Evolutionary conservation across 64 coral and sea anemone genomes (phyloP).

Genomic region (Anthopleura sola): DNA sequence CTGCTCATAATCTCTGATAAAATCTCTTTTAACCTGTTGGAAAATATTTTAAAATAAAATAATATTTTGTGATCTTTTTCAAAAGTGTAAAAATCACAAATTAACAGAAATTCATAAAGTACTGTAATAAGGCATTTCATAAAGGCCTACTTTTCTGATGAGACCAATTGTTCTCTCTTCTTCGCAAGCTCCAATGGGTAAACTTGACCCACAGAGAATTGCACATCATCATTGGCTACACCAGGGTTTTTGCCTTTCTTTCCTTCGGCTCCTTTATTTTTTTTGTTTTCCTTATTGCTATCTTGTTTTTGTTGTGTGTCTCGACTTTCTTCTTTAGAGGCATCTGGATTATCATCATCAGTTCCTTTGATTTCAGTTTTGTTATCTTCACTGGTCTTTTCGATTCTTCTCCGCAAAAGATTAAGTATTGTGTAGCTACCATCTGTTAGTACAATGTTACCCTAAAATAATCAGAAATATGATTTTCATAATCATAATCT

Average conservation of each 20-base stretch:
- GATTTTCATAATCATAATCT: not conserved
- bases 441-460: constrained; percentile 91
- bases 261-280: no score
- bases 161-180: constrained; percentile 66
- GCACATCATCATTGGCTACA: constrained; percentile 71
- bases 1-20: constrained; percentile 28
- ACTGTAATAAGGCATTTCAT: no score
- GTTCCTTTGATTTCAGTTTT: not conserved
- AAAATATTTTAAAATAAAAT: not conserved
- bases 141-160: constrained; percentile 56
- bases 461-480: constrained; percentile 38
- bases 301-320: not conserved
- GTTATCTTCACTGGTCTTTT: constrained; percentile 9
- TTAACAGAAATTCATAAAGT: no score
- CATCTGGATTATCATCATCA: not conserved
- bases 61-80: no score
- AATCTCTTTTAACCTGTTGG: constrained; percentile 56
- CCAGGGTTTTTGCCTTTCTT: not conserved
- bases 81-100: no score
- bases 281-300: constrained; percentile 15
- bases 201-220: constrained; percentile 90
- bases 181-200: constrained; percentile 84
- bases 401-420: constrained; percentile 82
- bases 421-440: constrained; percentile 87
- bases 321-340: not conserved